Base-by-base conservation (phyloP, 2,797 vertebrate species). In the Spatula versicolor region DNA sequence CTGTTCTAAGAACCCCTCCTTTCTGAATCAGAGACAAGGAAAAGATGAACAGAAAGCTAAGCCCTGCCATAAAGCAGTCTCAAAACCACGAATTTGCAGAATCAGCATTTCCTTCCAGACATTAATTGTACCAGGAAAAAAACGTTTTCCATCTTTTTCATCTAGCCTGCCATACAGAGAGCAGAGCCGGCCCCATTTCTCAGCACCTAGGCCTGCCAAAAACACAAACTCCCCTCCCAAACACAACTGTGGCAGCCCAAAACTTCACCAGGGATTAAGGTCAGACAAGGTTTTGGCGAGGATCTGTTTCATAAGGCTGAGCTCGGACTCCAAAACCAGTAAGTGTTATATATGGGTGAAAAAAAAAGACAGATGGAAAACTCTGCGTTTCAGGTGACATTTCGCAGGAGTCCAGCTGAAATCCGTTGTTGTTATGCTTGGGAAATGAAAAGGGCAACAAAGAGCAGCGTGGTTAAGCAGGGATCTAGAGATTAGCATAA, bases 361-460 rank as follows among this genome's bases (percentile, higher is more conserved):
- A 69, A 67, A 18, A 45, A 22, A 25, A 26, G n/a, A 60, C 84
- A 62, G 46, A 62, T 60, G 31, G 56, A 68, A 80, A 82, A 69
- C 14, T 7, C 30, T 16, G 23, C 11, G 69, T 50, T 58, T 66
- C 11, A 64, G 54, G 63, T 77, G 80, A 6, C 5, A 22, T 68
- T 88, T 31, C 28, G 66, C 48, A 15, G 33, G 64, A 91, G 35
- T 75, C 63, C 79, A 84, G 39, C 2, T 84, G 43, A 93, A 93
- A 95, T 85, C 82, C 76, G 30, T 50, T 66, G 79, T 48, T 69
- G 76, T 73, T 91, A 79, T 35, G 72, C 33, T 86, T 75, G 13
- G 35, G 56, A 92, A 75, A 71, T 62, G 46, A 84, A 96, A 96
- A 95, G 89, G 86, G 52, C 87, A 94, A 71, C 4, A 5, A 50